These are phyloP conservation scores for Daphoenositta chrysoptera DNA, from an alignment of 2,113 vertebrate species.

Conservation along the genomic window DNA sequence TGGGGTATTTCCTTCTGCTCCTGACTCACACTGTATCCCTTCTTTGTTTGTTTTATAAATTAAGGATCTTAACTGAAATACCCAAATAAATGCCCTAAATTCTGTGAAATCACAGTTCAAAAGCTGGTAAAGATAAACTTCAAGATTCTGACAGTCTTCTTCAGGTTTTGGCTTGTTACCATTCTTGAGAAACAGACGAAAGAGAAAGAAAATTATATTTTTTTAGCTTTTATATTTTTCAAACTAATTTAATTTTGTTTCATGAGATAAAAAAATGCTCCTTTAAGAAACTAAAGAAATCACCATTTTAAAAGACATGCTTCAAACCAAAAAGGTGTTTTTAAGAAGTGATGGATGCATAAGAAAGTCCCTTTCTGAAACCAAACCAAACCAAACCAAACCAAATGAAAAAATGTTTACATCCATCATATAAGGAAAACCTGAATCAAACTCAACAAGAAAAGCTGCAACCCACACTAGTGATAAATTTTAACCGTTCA, in stretches of 20 bases:
- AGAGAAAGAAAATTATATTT: background rate
- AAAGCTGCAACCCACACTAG: background rate
- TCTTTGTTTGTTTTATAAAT: background rate
- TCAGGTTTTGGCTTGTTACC: background rate
- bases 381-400: background rate
- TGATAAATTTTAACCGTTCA: background rate
- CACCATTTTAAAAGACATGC: background rate
- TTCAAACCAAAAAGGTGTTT: background rate
- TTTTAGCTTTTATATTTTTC: background rate
- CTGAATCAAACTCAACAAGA: background rate
- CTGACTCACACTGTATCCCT: background rate
- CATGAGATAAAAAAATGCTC: background rate
- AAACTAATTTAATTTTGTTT: background rate
- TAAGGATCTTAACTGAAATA: background rate
- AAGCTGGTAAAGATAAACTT: background rate
- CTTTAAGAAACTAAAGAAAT: background rate
- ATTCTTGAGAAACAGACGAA: background rate
- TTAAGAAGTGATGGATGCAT: background rate
- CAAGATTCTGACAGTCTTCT: background rate
- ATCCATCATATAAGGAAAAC: background rate
- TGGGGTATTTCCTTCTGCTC: background rate
- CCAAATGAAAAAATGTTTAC: fast-evolving
- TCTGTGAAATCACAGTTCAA: background rate
- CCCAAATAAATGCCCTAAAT: background rate
- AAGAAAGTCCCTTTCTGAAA: background rate